These are phyloP conservation scores for Prunella fulvescens DNA, from an alignment of 2,113 vertebrate species.

Conservation along the genomic window DNA sequence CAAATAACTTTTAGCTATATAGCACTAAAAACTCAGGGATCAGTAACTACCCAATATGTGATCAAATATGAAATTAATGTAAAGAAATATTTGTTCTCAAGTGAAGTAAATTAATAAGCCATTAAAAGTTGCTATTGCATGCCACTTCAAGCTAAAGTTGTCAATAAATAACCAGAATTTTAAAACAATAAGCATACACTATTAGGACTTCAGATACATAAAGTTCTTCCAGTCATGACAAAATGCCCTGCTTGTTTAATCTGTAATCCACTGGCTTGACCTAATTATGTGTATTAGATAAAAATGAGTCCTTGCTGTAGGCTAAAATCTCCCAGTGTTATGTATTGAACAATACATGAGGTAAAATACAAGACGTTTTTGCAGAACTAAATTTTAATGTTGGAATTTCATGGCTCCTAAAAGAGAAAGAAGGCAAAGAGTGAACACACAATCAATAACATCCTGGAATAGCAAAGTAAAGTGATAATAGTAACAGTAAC, in stretches of 20 bases:
- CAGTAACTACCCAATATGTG: not conserved
- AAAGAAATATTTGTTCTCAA: not conserved
- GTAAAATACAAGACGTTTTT: not conserved
- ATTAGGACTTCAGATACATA: not conserved
- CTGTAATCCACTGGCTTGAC: not conserved
- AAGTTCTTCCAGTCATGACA: not conserved
- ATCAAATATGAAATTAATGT: not conserved
- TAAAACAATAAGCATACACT: not conserved
- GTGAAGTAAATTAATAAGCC: not conserved
- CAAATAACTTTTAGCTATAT: not conserved
- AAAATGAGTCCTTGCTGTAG: not conserved
- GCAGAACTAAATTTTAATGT: not conserved
- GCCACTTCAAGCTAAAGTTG: not conserved
- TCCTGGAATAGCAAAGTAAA: not conserved
- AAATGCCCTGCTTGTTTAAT: not conserved
- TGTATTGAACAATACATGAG: not conserved
- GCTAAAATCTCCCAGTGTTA: not conserved
- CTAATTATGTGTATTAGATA: not conserved
- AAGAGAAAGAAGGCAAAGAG: not conserved
- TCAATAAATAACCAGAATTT: not conserved
- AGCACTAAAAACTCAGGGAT: not conserved
- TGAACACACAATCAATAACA: not conserved
- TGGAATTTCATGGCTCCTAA: not conserved
- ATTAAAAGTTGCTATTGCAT: not conserved
- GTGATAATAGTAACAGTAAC: not conserved